Base-by-base conservation (phyloP, 2,113 vertebrate species). In the Orycteropus afer region DNA sequence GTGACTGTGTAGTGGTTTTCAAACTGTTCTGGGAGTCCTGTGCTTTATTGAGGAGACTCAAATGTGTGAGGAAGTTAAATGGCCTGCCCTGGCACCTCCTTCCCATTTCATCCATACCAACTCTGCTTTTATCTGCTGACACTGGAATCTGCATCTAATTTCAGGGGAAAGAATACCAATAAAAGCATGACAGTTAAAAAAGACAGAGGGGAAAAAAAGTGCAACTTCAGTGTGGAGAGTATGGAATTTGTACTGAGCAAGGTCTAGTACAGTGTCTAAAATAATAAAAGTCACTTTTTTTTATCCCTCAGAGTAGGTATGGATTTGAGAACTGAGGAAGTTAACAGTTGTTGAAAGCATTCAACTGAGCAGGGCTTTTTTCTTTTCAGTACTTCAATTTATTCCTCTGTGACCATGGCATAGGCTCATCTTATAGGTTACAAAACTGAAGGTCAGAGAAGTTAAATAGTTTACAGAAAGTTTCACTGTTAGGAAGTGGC, bases 311-410 rank as follows among this genome's bases (percentile, higher is more conserved):
- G 40, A 95, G 37, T 4, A 94, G 37, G 47, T 93, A 17, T 89
- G 17, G 12, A 45, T 42, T 53, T 82, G 34, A 73, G 51, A 65
- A 93, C 2, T 69, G 61, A 92, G 37, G 18, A 86, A 51, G 18
- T 49, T n/a, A 51, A 82, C 18, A n/a, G 51, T 87, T 90, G 79
- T 94, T 61, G 40, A 92, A 90, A 61, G 32, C 3, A 45, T 12
- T 65, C 2, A 14, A 59, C 15, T 11, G 23, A 14, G 37, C 23
- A 55, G 47, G 4, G 22, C 53, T 12, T 83, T 84, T 89, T 37
- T 53, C 42, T 93, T 95, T 91, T 74, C 73, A 61, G 23, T 40
- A 9, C 27, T 59, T 76, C 27, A 53, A n/a, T 45, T 91, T 86
- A 83, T 23, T 94, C 20, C 17, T 82, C 40, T 61, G 51, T 5